These are phyloP conservation scores for Poicephalus meyeri DNA, from an alignment of 2,113 vertebrate genomes.

Conservation along the genomic window DNA sequence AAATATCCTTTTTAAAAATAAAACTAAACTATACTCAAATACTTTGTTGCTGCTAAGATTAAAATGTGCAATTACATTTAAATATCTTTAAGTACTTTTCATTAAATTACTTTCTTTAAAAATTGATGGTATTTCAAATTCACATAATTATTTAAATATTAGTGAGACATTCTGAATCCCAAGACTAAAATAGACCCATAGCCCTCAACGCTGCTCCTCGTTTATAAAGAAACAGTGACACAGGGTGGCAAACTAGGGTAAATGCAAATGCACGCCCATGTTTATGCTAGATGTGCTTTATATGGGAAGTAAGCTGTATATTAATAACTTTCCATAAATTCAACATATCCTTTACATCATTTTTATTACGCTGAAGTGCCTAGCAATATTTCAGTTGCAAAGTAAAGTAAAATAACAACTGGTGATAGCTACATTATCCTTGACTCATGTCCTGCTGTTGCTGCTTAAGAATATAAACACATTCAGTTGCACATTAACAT, in stretches of 20 bases:
- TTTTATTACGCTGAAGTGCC: neutral
- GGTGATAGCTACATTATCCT: neutral
- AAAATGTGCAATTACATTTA: neutral
- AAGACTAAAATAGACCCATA: neutral
- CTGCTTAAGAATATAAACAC: neutral
- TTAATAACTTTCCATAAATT: neutral
- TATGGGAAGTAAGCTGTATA: neutral
- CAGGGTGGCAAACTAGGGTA: neutral
- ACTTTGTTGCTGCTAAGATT: neutral
- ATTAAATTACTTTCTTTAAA: neutral
- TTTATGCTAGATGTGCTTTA: neutral
- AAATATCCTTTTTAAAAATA: neutral
- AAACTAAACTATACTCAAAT: neutral
- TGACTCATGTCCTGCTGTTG: neutral
- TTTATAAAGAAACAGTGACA: conserved; percentile 21
- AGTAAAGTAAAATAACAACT: neutral
- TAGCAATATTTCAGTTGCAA: neutral
- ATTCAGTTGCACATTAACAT: neutral
- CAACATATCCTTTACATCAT: neutral
- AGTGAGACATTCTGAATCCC: neutral
- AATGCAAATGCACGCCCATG: neutral
- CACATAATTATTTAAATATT: neutral
- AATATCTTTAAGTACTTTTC: neutral
- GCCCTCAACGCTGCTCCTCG: neutral
- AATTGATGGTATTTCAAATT: neutral